These are phyloP conservation scores for Muscicapa comitata DNA, from an alignment of 2,797 vertebrate genomes.

Conservation along the genomic window DNA sequence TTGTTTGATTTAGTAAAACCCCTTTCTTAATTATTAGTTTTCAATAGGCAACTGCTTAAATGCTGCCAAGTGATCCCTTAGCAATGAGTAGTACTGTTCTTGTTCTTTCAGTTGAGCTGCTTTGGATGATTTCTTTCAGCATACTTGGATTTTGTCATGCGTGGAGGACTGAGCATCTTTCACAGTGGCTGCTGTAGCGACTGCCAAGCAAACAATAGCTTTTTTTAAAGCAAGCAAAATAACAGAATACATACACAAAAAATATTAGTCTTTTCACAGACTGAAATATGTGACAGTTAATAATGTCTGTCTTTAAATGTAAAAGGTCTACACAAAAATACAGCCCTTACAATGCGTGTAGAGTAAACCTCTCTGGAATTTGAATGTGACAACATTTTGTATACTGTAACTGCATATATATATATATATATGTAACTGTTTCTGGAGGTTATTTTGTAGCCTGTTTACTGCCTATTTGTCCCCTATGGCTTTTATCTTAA, in stretches of 20 bases:
- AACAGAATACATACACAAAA: not conserved
- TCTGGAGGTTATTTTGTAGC: not conserved
- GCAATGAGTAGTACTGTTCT: not conserved
- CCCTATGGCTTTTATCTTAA: not conserved
- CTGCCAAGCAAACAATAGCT: not conserved
- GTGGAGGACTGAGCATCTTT: not conserved
- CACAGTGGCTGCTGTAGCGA: not conserved
- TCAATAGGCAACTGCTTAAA: not conserved
- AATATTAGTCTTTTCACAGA: not conserved
- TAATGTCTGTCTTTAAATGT: not conserved
- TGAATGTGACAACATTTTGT: not conserved
- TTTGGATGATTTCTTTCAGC: not conserved
- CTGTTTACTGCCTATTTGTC: not conserved
- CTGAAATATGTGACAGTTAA: not conserved
- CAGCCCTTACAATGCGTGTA: rapidly evolving
- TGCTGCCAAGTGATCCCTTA: not conserved
- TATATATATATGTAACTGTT: not conserved
- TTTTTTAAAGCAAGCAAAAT: not conserved
- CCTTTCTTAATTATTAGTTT: not conserved
- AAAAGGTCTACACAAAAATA: not conserved
- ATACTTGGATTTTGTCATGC: not conserved
- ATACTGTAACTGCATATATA: not conserved
- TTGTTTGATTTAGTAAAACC: not conserved
- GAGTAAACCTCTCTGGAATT: not conserved
- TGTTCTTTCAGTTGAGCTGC: not conserved